Percentiles rank a stretch among this genome's conserved stretches.
Evolutionary conservation across 2,888 invertebrate genomes (phyloP).

Genomic region (Anodontia alba): DNA sequence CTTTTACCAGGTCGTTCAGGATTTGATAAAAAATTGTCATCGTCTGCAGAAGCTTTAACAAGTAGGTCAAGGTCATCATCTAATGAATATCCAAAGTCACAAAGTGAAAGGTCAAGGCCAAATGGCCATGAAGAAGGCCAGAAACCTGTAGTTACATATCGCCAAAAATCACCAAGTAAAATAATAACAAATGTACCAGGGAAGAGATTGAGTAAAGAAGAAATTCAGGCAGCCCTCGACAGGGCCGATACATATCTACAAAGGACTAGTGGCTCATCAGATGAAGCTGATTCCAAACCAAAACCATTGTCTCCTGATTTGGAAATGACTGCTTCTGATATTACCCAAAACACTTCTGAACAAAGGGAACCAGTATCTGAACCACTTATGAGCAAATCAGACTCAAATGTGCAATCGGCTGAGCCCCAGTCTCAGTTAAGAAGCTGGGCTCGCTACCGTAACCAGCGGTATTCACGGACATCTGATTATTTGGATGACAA

Average conservation of each 20-base stretch:
- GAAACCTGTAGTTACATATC: slow-evolving; percentile 35
- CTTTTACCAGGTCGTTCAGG: slow-evolving; percentile 48
- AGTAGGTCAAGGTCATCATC: slow-evolving; percentile 35
- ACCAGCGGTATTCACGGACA: slow-evolving; percentile 51
- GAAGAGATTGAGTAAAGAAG: slow-evolving; percentile 74
- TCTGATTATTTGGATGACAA: slow-evolving; percentile 62
- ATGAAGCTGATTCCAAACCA: slow-evolving; percentile 54
- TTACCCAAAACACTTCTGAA: slow-evolving; percentile 26
- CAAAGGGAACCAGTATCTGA: slow-evolving; percentile 27
- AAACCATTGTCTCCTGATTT: slow-evolving; percentile 46
- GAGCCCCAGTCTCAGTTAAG: slow-evolving; percentile 39
- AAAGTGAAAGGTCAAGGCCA: slow-evolving; percentile 31
- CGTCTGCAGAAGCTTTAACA: slow-evolving; percentile 54
- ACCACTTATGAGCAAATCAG: slow-evolving; percentile 57
- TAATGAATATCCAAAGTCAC: slow-evolving; percentile 19
- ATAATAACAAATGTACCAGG: slow-evolving; percentile 38
- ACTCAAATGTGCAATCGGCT: slow-evolving; percentile 36
- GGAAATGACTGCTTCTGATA: slow-evolving; percentile 50
- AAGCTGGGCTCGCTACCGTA: slow-evolving; percentile 63
- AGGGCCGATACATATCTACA: slow-evolving; percentile 75
- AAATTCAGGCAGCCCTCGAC: slow-evolving; percentile 76
- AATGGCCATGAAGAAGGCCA: slow-evolving; percentile 20
- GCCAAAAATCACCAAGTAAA: slow-evolving; percentile 44
- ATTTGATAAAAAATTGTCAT: slow-evolving; percentile 55
- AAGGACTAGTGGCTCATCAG: slow-evolving; percentile 53